Evolutionary conservation across 1,140 invertebrate species (phyloP).

Genomic region (Ceratina australensis): DNA sequence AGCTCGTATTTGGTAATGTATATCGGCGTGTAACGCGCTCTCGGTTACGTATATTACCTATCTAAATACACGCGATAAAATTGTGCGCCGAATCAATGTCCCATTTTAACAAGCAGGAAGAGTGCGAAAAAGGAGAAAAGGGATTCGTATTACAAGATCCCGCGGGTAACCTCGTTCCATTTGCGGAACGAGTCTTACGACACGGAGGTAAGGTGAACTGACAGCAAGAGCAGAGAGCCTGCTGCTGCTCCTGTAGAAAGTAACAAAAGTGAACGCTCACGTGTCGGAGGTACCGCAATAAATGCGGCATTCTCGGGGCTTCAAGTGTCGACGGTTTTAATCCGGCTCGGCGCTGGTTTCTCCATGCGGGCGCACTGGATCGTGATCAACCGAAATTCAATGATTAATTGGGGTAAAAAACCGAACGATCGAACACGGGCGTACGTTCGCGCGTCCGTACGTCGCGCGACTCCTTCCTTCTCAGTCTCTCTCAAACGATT

Average conservation of each 20-base stretch:
- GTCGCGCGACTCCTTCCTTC: constrained; percentile 26
- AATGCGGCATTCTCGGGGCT: constrained; percentile 17
- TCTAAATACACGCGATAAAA: no score
- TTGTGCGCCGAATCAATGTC: no score
- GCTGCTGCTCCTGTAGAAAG: constrained; percentile 17
- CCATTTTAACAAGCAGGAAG: not conserved
- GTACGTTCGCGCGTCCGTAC: constrained; percentile 5
- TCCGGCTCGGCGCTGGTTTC: not conserved
- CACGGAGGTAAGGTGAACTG: constrained; percentile 12
- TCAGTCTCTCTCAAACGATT: constrained; percentile 15
- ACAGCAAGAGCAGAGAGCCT: not conserved
- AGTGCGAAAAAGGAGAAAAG: no score
- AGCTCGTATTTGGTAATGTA: no score
- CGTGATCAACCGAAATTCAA: not conserved
- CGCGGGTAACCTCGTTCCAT: no score
- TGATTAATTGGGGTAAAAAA: not conserved
- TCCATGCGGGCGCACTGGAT: not conserved
- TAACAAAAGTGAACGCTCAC: constrained; percentile 44
- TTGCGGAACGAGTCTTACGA: not conserved
- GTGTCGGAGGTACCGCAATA: constrained; percentile 27
- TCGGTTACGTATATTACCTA: no score
- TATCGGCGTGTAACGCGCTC: no score
- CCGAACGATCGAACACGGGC: not conserved
- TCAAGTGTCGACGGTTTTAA: not conserved
- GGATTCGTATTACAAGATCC: not conserved